Evolutionary conservation across 2,888 invertebrate genomes (phyloP).

Genomic region (Smittia aterrima): DNA sequence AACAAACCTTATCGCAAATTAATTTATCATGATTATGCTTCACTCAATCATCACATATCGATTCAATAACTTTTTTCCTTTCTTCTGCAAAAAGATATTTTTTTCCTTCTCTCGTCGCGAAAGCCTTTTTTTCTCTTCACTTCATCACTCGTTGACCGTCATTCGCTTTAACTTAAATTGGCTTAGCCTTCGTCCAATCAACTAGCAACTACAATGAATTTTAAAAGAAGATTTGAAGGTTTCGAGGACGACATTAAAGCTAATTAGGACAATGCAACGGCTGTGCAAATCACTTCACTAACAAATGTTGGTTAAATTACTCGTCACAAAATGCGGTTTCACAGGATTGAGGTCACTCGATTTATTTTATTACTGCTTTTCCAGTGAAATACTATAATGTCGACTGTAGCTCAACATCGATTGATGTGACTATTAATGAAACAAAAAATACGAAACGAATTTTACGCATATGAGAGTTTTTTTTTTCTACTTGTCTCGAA

Average conservation of each 20-base stretch:
- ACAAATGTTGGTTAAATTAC: not conserved
- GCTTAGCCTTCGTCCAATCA: no score
- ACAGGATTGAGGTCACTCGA: constrained; percentile 45
- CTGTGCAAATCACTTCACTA: constrained; percentile 24
- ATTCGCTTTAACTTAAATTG: no score
- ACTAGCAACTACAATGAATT: no score
- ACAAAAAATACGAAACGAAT: constrained; percentile 32
- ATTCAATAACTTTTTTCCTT: not conserved
- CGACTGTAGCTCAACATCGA: constrained; percentile 35
- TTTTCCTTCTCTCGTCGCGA: not conserved
- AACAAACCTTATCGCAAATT: constrained; percentile 23
- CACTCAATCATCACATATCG: constrained; percentile 17
- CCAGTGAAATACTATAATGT: constrained; percentile 23
- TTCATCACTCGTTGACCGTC: no score
- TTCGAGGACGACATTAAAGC: no score
- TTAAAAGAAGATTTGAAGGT: no score
- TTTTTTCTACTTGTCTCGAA: not conserved
- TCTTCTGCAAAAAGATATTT: not conserved
- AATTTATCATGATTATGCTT: constrained; percentile 14
- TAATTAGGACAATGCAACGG: no score
- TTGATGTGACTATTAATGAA: constrained; percentile 41
- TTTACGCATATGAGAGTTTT: constrained; percentile 39
- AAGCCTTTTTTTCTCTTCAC: not conserved
- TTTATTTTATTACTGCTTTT: constrained; percentile 42
- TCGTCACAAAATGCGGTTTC: not conserved